Conservation (phyloP, 2,797 vertebrate genomes). For the Acipenser transmontanus region DNA sequence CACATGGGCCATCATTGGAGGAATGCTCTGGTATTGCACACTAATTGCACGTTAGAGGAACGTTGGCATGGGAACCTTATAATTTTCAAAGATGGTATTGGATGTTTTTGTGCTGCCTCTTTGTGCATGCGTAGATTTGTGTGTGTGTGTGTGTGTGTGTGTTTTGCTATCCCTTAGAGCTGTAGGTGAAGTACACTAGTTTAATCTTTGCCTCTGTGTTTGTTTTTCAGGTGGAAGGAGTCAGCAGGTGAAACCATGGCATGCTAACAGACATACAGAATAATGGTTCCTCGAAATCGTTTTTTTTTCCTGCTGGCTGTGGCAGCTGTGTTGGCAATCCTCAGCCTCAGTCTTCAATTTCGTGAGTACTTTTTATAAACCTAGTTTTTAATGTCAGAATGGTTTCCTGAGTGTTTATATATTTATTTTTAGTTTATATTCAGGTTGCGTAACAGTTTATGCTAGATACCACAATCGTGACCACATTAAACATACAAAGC, state of each 20-base stretch:
- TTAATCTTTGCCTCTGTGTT: slow-evolving; percentile 8
- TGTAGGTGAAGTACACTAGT: too few relatives aligned
- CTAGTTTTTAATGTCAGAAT: not conserved
- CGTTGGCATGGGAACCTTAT: not conserved
- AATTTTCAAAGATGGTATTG: not conserved
- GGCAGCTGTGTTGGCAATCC: slow-evolving; percentile 45
- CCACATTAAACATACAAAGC: too few relatives aligned
- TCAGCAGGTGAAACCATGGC: slow-evolving; percentile 18
- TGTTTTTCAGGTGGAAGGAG: slow-evolving; percentile 18
- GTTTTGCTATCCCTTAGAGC: too few relatives aligned
- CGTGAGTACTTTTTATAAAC: slow-evolving; percentile 39
- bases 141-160: not conserved
- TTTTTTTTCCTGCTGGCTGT: slow-evolving; percentile 53
- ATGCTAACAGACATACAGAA: slow-evolving; percentile 32
- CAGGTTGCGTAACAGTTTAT: too few relatives aligned
- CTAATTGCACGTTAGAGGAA: not conserved
- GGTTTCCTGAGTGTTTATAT: slow-evolving; percentile 7
- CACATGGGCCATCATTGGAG: not conserved
- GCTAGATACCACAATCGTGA: too few relatives aligned
- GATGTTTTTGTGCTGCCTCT: not conserved
- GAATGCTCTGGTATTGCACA: not conserved
- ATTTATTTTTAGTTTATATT: not conserved
- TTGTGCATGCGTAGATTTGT: not conserved
- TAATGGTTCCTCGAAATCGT: slow-evolving; percentile 57
- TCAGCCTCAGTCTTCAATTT: slow-evolving; percentile 58